Evolutionary conservation across 2,113 vertebrate genomes (phyloP), one percentile per base, ranked within the genome.

Genomic region (Gasterosteus nipponicus): DNA sequence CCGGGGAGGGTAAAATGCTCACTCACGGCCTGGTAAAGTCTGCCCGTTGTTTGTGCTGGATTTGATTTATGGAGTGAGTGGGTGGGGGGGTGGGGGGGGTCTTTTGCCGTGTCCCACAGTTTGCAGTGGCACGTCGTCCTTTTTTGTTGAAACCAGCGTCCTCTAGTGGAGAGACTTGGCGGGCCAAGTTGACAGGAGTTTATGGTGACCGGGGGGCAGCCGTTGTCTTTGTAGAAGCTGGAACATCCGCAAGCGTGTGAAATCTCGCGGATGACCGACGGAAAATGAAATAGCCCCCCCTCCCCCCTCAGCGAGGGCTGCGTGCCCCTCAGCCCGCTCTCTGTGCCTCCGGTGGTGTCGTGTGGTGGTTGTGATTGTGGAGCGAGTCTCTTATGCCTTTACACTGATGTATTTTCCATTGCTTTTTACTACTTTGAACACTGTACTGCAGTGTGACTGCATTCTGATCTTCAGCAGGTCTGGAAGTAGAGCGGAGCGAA

Each of bases 101-200:
- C 76, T 83, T 82, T 90, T 89, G 85, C 84, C 70, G 86, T 92
- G 87, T 90, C 82, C 86, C 59, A 62, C 77, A 73, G 80, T 90
- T 92, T 93, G 92, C 90, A 75, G 92, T 90, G 86, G 82, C 67
- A 79, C 70, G 46, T 89, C 35, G 26, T 88, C 65, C 77, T 80
- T 66, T 41, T 10, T 56, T 85, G 68, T 88, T 91, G 81, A 87
- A 89, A 88, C 81, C 69, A 91, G 90, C 88, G 91, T 80, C 93
- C 85, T 89, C 92, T 92, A 87, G 80, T 85, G 94, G 85, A 86
- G 82, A 90, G 84, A 93, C 95, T 96, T 96, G 96, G 96, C 96
- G 93, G 96, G 96, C 96, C 96, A 92, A 94, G 96, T 94, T 94
- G 54, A 82, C 67, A 87, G 84, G 84, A 69, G 89, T 74, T 85